Conservation (phyloP, 2,888 invertebrate species). For the Drosophila ochracea region DNA sequence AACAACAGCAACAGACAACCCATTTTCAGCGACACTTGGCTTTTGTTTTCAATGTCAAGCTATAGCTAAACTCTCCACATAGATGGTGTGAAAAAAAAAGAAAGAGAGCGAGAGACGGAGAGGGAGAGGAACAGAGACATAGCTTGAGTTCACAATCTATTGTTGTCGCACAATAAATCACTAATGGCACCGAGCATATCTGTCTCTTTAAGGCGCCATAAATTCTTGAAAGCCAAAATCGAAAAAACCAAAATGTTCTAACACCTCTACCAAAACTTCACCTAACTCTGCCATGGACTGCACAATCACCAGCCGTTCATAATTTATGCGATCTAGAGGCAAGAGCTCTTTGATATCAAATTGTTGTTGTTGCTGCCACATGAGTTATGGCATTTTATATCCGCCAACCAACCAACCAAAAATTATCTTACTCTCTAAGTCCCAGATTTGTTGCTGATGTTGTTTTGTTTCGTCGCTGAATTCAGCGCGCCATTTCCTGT, state of each 20-base stretch:
- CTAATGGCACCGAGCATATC: conserved; percentile 69
- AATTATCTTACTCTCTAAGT: conserved; percentile 36
- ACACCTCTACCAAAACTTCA: conserved; percentile 59
- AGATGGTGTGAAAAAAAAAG: conserved; percentile 1
- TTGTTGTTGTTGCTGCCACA: conserved; percentile 62
- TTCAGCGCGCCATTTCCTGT: conserved; percentile 48
- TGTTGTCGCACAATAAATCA: conserved; percentile 76
- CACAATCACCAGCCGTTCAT: conserved; percentile 47
- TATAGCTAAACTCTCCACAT: conserved; percentile 23
- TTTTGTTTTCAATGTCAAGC: conserved; percentile 75
- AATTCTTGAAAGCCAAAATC: conserved; percentile 56
- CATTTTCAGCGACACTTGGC: conserved; percentile 58
- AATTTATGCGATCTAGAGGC: conserved; percentile 73
- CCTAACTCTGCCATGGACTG: conserved; percentile 34
- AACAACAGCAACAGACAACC: conserved; percentile 36
- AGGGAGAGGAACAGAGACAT: background rate
- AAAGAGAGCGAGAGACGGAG: conserved; percentile 6
- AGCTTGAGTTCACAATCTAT: conserved; percentile 53
- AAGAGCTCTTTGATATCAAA: conserved; percentile 72
- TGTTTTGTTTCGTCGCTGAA: conserved; percentile 24
- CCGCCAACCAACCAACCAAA: conserved; percentile 63
- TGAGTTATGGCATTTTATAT: conserved; percentile 74
- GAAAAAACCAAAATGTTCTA: conserved; percentile 66
- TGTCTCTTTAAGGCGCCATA: conserved; percentile 76
- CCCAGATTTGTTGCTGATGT: conserved; percentile 26